Conservation (phyloP, 2,797 vertebrate genomes). For the Muscicapa comitata region DNA sequence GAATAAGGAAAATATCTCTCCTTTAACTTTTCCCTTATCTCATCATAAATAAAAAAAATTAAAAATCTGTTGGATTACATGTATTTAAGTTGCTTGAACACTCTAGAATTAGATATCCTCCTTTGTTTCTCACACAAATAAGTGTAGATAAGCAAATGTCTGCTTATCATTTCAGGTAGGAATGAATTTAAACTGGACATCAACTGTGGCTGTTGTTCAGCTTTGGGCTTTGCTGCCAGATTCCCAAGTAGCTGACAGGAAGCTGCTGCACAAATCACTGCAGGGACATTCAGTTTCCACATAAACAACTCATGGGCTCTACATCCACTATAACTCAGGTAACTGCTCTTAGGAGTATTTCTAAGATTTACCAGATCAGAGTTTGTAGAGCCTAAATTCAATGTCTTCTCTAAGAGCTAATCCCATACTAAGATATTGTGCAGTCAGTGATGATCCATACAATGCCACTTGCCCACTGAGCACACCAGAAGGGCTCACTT, state of each 20-base stretch:
- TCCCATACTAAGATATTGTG: not conserved
- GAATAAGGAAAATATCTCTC: not conserved
- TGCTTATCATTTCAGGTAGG: not conserved
- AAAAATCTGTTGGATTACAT: not conserved
- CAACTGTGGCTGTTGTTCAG: not conserved
- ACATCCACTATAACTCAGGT: not conserved
- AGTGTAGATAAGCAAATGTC: not conserved
- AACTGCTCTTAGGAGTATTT: not conserved
- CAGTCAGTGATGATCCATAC: not conserved
- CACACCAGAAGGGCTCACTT: not conserved
- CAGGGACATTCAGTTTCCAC: not conserved
- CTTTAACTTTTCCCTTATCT: rapidly evolving
- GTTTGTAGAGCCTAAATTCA: not conserved
- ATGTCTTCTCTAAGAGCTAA: not conserved
- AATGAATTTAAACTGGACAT: not conserved
- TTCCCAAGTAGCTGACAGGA: not conserved
- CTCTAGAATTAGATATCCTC: not conserved
- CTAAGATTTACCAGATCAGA: not conserved
- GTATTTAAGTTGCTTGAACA: not conserved
- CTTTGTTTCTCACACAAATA: not conserved
- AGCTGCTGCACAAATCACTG: not conserved
- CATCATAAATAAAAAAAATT: not conserved
- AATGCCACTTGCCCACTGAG: not conserved
- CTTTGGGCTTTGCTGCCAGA: not conserved
- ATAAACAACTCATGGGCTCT: not conserved